A percentile compares a stretch with the other conserved stretches of the same genome.
phyloP scores from a whole-genome alignment of 2,797 vertebrate genomes.

The Ctenopoma multispine region DNA sequence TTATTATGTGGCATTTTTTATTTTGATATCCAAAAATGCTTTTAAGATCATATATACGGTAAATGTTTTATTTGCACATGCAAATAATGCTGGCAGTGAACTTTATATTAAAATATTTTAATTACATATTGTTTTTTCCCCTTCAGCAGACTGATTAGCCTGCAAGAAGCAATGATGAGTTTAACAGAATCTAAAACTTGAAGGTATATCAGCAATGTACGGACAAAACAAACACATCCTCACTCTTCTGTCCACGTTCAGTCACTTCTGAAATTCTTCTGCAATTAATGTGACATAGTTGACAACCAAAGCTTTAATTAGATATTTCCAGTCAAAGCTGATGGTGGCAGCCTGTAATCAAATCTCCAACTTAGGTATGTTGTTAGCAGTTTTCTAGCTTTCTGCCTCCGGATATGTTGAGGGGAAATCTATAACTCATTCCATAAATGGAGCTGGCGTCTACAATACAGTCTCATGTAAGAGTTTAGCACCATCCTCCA shows the following conservation, averaged over 20 bases:
- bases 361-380: slow-evolving; percentile 42
- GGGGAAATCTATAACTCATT: slow-evolving; percentile 69
- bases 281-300: neutral
- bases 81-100: neutral
- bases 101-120: slow-evolving; percentile 14
- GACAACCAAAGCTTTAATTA: slow-evolving; percentile 35
- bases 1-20: no score
- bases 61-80: neutral
- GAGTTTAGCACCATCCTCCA: slow-evolving; percentile 57
- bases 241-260: slow-evolving; percentile 7
- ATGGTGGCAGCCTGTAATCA: slow-evolving; percentile 51
- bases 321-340: slow-evolving; percentile 20
- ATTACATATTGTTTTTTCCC: slow-evolving; percentile 21
- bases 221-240: slow-evolving; percentile 2
- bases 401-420: slow-evolving; percentile 30
- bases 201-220: neutral
- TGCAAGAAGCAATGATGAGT: slow-evolving; percentile 5
- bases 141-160: slow-evolving; percentile 16
- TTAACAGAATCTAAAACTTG: slow-evolving; percentile 1
- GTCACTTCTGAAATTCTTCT: slow-evolving; percentile 8
- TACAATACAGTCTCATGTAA: slow-evolving; percentile 47
- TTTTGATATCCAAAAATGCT: neutral
- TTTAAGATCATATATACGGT: slow-evolving; percentile 5
- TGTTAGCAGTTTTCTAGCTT: slow-evolving; percentile 57
- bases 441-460: slow-evolving; percentile 66